Percentiles rank a stretch among this genome's conserved stretches.
These are phyloP conservation scores for Drosophila prolongata DNA, from an alignment of 2,888 invertebrate genomes.

Conservation along the genomic window DNA sequence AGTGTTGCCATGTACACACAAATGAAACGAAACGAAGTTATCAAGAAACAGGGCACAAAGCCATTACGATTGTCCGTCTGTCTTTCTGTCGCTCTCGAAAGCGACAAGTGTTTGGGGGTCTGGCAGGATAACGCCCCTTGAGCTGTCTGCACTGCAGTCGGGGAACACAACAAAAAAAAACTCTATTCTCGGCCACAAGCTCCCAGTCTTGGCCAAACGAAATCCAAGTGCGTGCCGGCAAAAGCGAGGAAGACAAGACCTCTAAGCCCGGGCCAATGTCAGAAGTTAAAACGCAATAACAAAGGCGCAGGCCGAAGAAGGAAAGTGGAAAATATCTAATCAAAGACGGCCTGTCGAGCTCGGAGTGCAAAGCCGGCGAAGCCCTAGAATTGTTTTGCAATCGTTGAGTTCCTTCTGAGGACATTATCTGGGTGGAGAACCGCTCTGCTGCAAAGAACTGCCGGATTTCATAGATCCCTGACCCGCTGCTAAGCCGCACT, in stretches of 20 bases:
- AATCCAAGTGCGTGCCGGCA: slow-evolving; percentile 63
- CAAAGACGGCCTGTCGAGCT: slow-evolving; percentile 54
- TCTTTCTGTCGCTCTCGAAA: slow-evolving; percentile 31
- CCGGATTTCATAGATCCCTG: slow-evolving; percentile 11
- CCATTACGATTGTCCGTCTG: slow-evolving; percentile 53
- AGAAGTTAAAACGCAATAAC: slow-evolving; percentile 61
- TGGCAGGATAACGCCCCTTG: slow-evolving; percentile 19
- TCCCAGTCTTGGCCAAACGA: slow-evolving; percentile 37
- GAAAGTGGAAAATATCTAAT: slow-evolving; percentile 75
- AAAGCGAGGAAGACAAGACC: slow-evolving; percentile 47
- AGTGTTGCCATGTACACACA: slow-evolving; percentile 53
- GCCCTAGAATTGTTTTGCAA: slow-evolving; percentile 68
- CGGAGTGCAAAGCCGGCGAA: slow-evolving; percentile 56
- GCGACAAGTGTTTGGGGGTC: slow-evolving; percentile 57
- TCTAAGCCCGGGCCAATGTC: slow-evolving; percentile 60
- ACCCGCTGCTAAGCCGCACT: slow-evolving; percentile 53
- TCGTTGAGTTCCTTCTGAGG: slow-evolving; percentile 47
- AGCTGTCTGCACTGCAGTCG: slow-evolving; percentile 28
- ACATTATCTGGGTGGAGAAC: slow-evolving; percentile 40
- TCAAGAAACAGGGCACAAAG: slow-evolving; percentile 59
- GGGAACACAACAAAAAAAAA: background rate
- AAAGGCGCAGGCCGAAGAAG: slow-evolving; percentile 47
- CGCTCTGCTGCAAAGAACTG: slow-evolving; percentile 2
- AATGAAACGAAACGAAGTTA: slow-evolving; percentile 72
- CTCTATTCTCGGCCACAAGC: slow-evolving; percentile 43